These are phyloP conservation scores for Anthrax anthrax DNA, from an alignment of 2,888 invertebrate species.

Conservation along the genomic window DNA sequence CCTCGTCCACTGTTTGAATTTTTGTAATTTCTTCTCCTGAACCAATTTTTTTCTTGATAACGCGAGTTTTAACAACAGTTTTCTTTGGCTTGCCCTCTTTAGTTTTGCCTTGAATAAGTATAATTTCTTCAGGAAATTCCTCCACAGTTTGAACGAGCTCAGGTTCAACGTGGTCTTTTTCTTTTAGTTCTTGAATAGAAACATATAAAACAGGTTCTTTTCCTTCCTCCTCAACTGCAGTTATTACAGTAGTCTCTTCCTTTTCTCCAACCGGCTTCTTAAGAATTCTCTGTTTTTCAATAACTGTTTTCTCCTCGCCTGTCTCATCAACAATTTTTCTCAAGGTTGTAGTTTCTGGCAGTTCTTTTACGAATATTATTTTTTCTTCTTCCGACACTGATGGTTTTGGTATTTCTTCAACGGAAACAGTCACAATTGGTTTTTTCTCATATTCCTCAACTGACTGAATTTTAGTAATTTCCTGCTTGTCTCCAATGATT, in stretches of 20 bases:
- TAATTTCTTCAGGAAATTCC: slow-evolving; percentile 29
- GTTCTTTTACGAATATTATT: slow-evolving; percentile 18
- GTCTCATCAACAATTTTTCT: slow-evolving; percentile 18
- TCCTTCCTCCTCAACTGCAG: slow-evolving; percentile 26
- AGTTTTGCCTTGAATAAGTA: slow-evolving; percentile 29
- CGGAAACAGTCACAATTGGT: slow-evolving; percentile 26
- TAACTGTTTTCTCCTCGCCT: slow-evolving; percentile 9
- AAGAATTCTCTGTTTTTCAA: slow-evolving; percentile 22
- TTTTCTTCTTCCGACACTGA: slow-evolving; percentile 14
- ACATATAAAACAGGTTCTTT: slow-evolving; percentile 24
- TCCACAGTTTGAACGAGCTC: slow-evolving; percentile 17
- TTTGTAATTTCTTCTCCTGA: slow-evolving; percentile 32
- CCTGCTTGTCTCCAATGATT: slow-evolving; percentile 17
- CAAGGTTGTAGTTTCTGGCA: slow-evolving; percentile 27
- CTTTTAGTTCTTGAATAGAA: slow-evolving; percentile 17
- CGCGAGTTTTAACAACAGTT: slow-evolving; percentile 32
- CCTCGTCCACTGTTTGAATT: slow-evolving; percentile 32
- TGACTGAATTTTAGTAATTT: slow-evolving; percentile 28
- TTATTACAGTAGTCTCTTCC: slow-evolving; percentile 16
- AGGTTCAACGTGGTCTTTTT: slow-evolving; percentile 18
- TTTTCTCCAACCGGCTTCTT: slow-evolving; percentile 16
- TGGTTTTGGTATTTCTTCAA: slow-evolving; percentile 21
- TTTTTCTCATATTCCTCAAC: slow-evolving; percentile 29
- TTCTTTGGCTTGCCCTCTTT: slow-evolving; percentile 29
- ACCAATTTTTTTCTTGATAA: slow-evolving; percentile 36